Evolutionary conservation across 2,888 invertebrate species (phyloP), one percentile per base, ranked within the genome.

Genomic region (Apodemia mormo): DNA sequence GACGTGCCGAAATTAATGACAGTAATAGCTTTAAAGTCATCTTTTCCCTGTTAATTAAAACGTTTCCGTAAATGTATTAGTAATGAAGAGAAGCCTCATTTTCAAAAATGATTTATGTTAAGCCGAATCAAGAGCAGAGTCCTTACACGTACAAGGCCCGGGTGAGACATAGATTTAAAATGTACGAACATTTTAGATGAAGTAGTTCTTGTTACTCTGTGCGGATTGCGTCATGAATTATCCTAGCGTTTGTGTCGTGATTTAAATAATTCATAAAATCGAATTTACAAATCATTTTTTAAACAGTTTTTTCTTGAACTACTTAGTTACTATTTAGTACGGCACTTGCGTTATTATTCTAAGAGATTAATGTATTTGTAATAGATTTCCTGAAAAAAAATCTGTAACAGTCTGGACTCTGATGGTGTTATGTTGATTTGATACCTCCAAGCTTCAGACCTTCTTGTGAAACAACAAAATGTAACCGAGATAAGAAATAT

Each of bases 61-160:
- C 45, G 12, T 2, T 45, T 45, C 12, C 12, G 45, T 58, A 29
- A 30, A 58, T 30, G 9, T 58, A 29, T 12, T 30, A 58, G 58
- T 30, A 58, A 58, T 58, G 29, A 58, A 58, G 58, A 33, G 30
- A 6, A 30, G 12, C 10, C 33, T 61, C 61, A 64, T 64, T 64
- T 52, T 64, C 33, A 64, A 14, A 37, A 12, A 64, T 64, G 61
- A 64, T 64, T 64, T 37, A 64, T 64, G 30, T 33, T 64, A 30
- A 33, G 33, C 61, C 37, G 61, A 37, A 64, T 64, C 7, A 37
- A 33, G 33, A n/a, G 7, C 37, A 14, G 2, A 64, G 61, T 64
- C 61, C 37, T 33, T n/a, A 37, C 61, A 61, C 61, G 61, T 61
- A 12, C 33, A 33, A 30, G 61, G 33, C 61, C 30, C 14, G 33